Conservation (phyloP, 2,797 vertebrate species). For the Gouania willdenowi region DNA sequence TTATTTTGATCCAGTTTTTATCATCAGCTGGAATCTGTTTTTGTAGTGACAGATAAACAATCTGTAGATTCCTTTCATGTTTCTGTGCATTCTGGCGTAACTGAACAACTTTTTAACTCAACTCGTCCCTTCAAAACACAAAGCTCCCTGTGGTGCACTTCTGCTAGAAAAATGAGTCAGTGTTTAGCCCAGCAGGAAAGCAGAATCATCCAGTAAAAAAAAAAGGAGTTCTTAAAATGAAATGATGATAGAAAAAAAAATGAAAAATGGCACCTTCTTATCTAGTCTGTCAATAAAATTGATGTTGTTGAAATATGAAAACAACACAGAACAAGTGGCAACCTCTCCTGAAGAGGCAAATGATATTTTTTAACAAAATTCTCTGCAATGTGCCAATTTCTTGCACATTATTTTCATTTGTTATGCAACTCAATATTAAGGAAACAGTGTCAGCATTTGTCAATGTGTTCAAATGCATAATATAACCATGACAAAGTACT, state of each 20-base stretch:
- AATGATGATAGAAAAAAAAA: slow-evolving; percentile 43
- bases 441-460: no score
- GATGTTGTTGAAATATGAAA: slow-evolving; percentile 36
- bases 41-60: no score
- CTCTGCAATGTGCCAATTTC: not conserved
- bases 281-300: slow-evolving; percentile 25
- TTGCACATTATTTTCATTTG: not conserved
- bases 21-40: no score
- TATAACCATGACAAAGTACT: no score
- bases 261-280: slow-evolving; percentile 42
- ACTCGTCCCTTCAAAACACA: slow-evolving; percentile 38
- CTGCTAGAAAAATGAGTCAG: slow-evolving; percentile 51
- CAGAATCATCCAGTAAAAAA: slow-evolving; percentile 55
- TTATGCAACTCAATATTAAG: not conserved
- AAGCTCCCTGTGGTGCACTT: slow-evolving; percentile 31
- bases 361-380: no score
- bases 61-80: slow-evolving; percentile 32
- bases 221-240: no score
- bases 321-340: slow-evolving; percentile 4
- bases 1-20: no score
- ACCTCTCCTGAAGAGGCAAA: slow-evolving; percentile 22
- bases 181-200: slow-evolving; percentile 58
- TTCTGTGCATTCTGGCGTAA: slow-evolving; percentile 31
- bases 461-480: not conserved
- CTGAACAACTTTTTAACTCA: slow-evolving; percentile 39